Conservation (phyloP, 2,797 vertebrate species). For the Dicrostonyx torquatus region DNA sequence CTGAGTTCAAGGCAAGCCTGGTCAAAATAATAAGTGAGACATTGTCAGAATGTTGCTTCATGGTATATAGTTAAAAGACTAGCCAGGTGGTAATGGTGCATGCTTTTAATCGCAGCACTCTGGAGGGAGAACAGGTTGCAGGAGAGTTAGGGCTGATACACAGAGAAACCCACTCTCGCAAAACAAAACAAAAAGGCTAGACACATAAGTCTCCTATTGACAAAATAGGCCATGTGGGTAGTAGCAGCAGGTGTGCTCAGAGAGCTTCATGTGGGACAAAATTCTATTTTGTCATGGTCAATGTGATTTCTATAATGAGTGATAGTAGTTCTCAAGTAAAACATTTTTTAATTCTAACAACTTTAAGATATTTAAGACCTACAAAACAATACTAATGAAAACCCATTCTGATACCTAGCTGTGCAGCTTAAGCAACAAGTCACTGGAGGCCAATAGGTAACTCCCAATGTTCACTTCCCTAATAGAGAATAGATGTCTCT, state of each 20-base stretch:
- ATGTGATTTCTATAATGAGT: background rate
- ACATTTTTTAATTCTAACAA: background rate
- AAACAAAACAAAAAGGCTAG: no score
- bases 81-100: no score
- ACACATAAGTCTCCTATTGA: fast-evolving
- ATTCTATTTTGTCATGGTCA: background rate
- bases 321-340: background rate
- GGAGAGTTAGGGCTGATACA: no score
- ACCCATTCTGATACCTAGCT: no score
- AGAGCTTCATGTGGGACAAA: fast-evolving
- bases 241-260: background rate
- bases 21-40: background rate
- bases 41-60: background rate
- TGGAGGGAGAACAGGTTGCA: no score
- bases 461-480: background rate
- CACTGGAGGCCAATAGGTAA: fast-evolving
- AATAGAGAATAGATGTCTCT: background rate
- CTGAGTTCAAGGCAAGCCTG: background rate
- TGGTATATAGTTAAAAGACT: no score
- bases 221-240: background rate
- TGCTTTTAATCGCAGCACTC: no score
- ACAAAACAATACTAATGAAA: background rate
- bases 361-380: background rate
- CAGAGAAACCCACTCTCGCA: no score
- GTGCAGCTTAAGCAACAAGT: background rate